These are phyloP conservation scores for Cherax quadricarinatus DNA, from an alignment of 1,140 invertebrate species.

Conservation along the genomic window DNA sequence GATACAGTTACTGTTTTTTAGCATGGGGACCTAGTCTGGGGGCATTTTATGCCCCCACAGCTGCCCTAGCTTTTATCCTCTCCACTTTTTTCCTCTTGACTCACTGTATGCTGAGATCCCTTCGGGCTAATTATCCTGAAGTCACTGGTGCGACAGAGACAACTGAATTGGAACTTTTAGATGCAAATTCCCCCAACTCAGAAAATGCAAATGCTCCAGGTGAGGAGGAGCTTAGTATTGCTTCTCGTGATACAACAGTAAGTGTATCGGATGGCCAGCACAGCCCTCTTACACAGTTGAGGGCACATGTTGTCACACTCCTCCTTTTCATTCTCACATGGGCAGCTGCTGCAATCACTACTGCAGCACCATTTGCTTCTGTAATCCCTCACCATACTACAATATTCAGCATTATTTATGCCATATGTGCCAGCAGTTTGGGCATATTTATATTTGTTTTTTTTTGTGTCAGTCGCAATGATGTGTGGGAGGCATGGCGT, in stretches of 20 bases:
- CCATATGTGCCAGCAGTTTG: conserved; percentile 83
- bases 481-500: conserved; percentile 87
- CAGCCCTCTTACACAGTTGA: conserved; percentile 86
- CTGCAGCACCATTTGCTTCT: conserved; percentile 82
- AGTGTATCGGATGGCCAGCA: conserved; percentile 90
- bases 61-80: conserved; percentile 85
- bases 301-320: conserved; percentile 86
- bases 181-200: conserved; percentile 74
- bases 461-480: conserved; percentile 89
- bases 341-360: conserved; percentile 84
- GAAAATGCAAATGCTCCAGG: conserved; percentile 75
- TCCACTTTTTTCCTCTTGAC: conserved; percentile 86
- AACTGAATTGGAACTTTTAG: conserved; percentile 81
- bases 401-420: conserved; percentile 87
- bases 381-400: conserved; percentile 84
- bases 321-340: conserved; percentile 87
- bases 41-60: conserved; percentile 87
- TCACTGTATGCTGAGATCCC: conserved; percentile 81
- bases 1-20: conserved; percentile 86
- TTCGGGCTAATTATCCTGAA: conserved; percentile 79
- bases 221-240: conserved; percentile 82
- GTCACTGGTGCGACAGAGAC: conserved; percentile 89
- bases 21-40: conserved; percentile 87
- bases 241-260: conserved; percentile 80
- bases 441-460: conserved; percentile 91